Percentiles rank a stretch among this genome's conserved stretches.
Conservation (phyloP, 2,113 vertebrate genomes). For the Ptilorrhoa leucosticta region DNA sequence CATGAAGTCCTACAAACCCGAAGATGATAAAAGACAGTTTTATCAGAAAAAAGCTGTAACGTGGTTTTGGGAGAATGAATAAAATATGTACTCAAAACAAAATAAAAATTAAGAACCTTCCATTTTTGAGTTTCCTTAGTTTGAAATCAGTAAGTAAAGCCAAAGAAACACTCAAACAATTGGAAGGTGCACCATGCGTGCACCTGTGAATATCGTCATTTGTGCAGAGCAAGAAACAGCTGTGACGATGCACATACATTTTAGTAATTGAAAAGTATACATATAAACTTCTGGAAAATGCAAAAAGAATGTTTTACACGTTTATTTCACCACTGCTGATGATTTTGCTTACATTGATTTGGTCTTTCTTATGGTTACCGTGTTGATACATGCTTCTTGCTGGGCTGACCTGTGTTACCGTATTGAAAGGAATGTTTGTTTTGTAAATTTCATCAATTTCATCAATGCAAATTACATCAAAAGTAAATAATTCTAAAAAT, state of each 20-base stretch:
- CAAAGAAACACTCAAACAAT: background rate
- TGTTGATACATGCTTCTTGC: background rate
- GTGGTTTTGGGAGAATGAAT: background rate
- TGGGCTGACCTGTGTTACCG: background rate
- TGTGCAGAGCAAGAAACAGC: background rate
- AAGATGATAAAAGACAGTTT: background rate
- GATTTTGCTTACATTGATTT: background rate
- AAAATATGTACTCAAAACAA: background rate
- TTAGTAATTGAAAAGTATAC: background rate
- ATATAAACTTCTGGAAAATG: background rate
- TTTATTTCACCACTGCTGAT: background rate
- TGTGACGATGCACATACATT: background rate
- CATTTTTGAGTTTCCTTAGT: background rate
- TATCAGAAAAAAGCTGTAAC: background rate
- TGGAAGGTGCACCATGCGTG: background rate
- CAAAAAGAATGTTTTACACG: background rate
- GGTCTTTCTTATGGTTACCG: background rate
- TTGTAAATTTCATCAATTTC: background rate
- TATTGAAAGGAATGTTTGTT: background rate
- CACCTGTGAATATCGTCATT: background rate
- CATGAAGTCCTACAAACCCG: background rate
- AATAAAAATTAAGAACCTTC: background rate
- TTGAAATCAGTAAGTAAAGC: background rate
- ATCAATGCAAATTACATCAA: too few relatives aligned
- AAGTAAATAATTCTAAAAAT: background rate